phyloP scores from a whole-genome alignment of 2,888 invertebrate genomes.

The Spodoptera exigua region DNA sequence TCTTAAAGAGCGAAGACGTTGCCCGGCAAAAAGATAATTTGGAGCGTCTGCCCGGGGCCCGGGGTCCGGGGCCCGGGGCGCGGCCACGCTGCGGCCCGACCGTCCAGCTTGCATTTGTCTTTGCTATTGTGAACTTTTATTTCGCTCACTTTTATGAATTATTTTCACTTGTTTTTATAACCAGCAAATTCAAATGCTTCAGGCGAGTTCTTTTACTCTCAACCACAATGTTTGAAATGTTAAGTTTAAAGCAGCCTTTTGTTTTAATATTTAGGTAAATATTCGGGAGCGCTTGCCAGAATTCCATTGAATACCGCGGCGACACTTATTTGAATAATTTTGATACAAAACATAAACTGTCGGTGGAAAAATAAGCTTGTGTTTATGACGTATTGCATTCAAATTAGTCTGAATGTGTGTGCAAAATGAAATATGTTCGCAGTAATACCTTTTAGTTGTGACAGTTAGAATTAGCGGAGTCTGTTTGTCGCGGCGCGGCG shows the following conservation, averaged over 20 bases:
- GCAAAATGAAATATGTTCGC: constrained; percentile 50
- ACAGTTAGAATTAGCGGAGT: constrained; percentile 67
- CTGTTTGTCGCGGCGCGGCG: constrained; percentile 62
- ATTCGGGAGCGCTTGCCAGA: constrained; percentile 12
- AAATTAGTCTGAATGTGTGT: constrained; percentile 29
- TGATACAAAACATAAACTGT: constrained; percentile 28
- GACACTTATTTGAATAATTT: constrained; percentile 53
- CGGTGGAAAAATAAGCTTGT: constrained; percentile 39
- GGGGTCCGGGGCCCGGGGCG: constrained; percentile 52
- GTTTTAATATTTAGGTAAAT: constrained; percentile 43
- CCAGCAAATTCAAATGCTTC: constrained; percentile 77
- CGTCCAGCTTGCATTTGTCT: constrained; percentile 80
- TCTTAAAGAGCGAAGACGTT: constrained; percentile 86
- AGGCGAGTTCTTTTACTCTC: constrained; percentile 62
- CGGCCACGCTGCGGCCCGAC: constrained; percentile 8
- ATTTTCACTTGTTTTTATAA: constrained; percentile 86
- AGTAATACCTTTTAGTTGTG: constrained; percentile 42
- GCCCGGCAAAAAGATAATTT: constrained; percentile 85
- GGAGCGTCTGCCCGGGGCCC: constrained; percentile 75
- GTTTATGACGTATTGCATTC: constrained; percentile 42
- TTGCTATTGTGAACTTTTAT: constrained; percentile 87
- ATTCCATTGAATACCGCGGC: constrained; percentile 14
- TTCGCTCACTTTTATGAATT: constrained; percentile 86
- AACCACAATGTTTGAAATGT: constrained; percentile 50
- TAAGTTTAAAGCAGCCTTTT: constrained; percentile 45